These are phyloP conservation scores for Sebastes jordani DNA, from an alignment of 2,797 vertebrate species.

Conservation along the genomic window DNA sequence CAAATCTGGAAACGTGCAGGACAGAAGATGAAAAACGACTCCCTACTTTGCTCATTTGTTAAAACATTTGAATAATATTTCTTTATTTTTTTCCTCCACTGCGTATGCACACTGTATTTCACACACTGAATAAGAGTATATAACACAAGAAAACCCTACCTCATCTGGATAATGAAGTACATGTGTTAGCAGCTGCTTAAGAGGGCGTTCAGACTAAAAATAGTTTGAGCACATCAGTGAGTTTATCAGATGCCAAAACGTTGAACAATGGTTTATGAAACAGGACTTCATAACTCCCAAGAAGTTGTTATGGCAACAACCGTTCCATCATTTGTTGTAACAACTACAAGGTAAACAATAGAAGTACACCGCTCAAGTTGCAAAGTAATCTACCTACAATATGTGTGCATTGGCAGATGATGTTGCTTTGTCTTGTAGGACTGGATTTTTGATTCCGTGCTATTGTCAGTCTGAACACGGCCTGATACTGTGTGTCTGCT, in stretches of 20 bases:
- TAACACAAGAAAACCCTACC: neutral
- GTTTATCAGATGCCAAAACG: neutral
- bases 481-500: neutral
- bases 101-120: neutral
- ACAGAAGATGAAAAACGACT: neutral
- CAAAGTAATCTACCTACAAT: neutral
- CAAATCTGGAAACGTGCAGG: neutral
- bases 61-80: neutral
- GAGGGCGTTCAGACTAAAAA: neutral
- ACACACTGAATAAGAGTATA: neutral
- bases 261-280: neutral
- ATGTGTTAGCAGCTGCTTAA: neutral
- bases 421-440: neutral
- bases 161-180: neutral
- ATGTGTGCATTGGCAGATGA: neutral
- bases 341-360: neutral
- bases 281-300: neutral
- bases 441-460: neutral
- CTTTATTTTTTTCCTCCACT: neutral
- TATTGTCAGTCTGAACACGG: neutral
- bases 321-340: neutral
- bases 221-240: neutral
- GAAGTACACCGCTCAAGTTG: neutral
- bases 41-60: neutral
- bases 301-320: neutral